Base-by-base conservation (phyloP, 2,797 vertebrate genomes). In the Yasuhikotakia modesta region DNA sequence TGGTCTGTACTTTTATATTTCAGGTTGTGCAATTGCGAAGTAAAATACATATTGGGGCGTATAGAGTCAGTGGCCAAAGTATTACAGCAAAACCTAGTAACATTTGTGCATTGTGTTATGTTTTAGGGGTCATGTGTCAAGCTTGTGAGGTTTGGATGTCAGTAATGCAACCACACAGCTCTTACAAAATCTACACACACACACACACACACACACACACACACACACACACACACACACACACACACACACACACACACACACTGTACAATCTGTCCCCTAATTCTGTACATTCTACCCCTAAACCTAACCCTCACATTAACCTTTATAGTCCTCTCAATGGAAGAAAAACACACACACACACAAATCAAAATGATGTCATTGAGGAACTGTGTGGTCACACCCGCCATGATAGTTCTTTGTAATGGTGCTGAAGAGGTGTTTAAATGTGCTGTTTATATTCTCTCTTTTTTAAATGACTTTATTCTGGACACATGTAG, bases 91-190 rank as follows among this genome's bases (percentile, higher is more conserved):
- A 27, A 12, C 45, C 4, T 27, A 30, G 14, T 19, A 35, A 57
- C 48, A 55, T 21, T 10, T 58, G 17, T 52, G 4, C 39, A 19
- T 21, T 16, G 2, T 19, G 50, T 4, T 21, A 27, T 46, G 32
- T 32, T 2, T 32, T 32, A 45, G 17, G 71, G 46, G 55, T 76
- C 74, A 50, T 10, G 46, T 77, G 48, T 50, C 8, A 60, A 61
- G 53, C 53, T 30, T 69, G 65, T 46, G 27, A 35, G 17, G 69
- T 69, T 61, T 69, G 43, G 39, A 70, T 21, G 46, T 19, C 30
- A 76, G 12, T 35, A 6, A 32, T 35, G 17, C 11, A n/a, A 30
- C 57, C 4, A 11, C 21, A 22, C 22, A 43, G 30, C 46, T 63
- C 11, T 50, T 21, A 43, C 61, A 53, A 53, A 45, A n/a, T 10